Evolutionary conservation across 2,888 invertebrate genomes (phyloP).

Genomic region (Drosophila eohydei): DNA sequence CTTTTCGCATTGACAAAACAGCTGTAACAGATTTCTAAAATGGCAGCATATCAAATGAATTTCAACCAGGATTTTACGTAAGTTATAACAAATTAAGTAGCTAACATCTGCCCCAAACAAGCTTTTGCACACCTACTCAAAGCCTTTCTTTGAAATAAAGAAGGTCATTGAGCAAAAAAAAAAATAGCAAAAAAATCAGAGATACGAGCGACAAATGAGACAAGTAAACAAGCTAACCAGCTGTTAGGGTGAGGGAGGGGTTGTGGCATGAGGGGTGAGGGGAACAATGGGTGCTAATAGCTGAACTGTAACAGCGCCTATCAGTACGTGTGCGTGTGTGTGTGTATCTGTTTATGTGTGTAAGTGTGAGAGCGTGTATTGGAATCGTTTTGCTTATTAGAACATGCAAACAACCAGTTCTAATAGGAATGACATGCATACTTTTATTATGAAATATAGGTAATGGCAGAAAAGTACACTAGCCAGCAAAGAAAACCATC

Average conservation of each 20-base stretch:
- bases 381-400: constrained; percentile 58
- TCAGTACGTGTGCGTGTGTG: constrained; percentile 20
- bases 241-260: constrained; percentile 32
- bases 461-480: constrained; percentile 38
- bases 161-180: constrained; percentile 68
- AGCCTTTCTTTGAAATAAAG: constrained; percentile 56
- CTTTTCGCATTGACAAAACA: constrained; percentile 31
- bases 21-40: constrained; percentile 51
- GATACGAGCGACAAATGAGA: constrained; percentile 58
- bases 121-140: constrained; percentile 4
- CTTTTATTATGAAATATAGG: constrained; percentile 66
- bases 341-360: constrained; percentile 29
- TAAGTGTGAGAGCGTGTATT: constrained; percentile 41
- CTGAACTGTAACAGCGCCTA: constrained; percentile 47
- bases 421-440: constrained; percentile 69
- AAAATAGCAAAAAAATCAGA: constrained; percentile 33
- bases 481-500: constrained; percentile 16
- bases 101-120: constrained; percentile 3
- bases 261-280: constrained; percentile 8
- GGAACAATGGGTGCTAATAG: constrained; percentile 44
- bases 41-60: constrained; percentile 79
- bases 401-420: constrained; percentile 75
- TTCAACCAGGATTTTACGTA: constrained; percentile 82
- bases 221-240: constrained; percentile 63
- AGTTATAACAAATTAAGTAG: constrained; percentile 55